phyloP scores from a whole-genome alignment of 2,888 invertebrate genomes.

The Notodonta dromedarius region DNA sequence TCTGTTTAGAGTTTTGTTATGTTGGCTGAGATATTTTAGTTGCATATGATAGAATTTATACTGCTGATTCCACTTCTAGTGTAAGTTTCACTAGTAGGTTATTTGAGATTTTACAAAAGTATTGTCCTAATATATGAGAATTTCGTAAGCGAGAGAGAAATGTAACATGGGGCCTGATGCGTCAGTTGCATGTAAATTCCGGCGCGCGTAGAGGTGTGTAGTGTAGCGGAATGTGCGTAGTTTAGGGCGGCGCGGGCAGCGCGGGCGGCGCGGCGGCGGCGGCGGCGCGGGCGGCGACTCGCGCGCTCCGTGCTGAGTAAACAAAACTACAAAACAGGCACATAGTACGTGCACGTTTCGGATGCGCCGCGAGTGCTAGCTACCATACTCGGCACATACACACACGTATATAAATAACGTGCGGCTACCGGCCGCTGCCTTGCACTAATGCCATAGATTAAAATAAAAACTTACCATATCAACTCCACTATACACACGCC shows the following conservation, averaged over 20 bases:
- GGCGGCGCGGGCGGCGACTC: slow-evolving; percentile 34
- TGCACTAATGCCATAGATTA: slow-evolving; percentile 5
- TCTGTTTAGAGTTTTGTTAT: slow-evolving; percentile 48
- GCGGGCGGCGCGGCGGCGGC: slow-evolving; percentile 21
- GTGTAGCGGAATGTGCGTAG: slow-evolving; percentile 60
- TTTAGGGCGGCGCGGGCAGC: slow-evolving; percentile 39
- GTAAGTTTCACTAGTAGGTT: not conserved
- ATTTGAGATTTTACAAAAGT: not conserved
- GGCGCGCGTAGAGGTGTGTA: slow-evolving; percentile 46
- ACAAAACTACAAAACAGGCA: slow-evolving; percentile 69
- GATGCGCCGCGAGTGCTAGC: slow-evolving; percentile 48
- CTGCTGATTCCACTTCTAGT: slow-evolving; percentile 21
- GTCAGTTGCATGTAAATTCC: slow-evolving; percentile 8
- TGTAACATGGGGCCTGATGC: not conserved
- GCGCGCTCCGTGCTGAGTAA: slow-evolving; percentile 71
- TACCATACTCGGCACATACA: slow-evolving; percentile 29
- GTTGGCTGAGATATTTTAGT: slow-evolving; percentile 40
- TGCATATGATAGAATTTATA: slow-evolving; percentile 29
- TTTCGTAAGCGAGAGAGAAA: not conserved
- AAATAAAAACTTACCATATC: not conserved
- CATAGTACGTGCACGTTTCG: slow-evolving; percentile 53
- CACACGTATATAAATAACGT: slow-evolving; percentile 34
- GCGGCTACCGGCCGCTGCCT: slow-evolving; percentile 18
- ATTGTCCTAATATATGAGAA: not conserved
- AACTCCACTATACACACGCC: not conserved